Conservation (phyloP, 2,797 vertebrate species). For the Choloepus didactylus region DNA sequence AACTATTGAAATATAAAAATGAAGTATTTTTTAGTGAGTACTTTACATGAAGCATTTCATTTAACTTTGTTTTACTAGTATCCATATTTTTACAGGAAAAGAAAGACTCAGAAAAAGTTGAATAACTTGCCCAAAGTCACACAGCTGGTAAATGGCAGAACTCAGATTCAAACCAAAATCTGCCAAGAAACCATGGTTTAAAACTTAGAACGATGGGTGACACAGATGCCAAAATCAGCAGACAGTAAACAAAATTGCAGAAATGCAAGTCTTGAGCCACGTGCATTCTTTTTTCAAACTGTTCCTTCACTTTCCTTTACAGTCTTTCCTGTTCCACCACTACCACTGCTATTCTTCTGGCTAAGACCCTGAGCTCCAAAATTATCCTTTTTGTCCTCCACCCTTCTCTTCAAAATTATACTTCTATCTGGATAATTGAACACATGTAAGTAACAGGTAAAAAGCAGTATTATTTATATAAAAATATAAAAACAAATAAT, state of each 20-base stretch:
- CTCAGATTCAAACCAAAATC: background rate
- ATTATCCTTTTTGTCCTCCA: too few relatives aligned
- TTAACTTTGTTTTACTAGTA: background rate
- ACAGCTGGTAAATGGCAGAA: background rate
- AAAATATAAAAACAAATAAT: background rate
- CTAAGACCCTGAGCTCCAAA: background rate
- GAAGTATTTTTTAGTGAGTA: background rate
- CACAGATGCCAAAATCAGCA: background rate
- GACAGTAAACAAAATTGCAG: accelerated
- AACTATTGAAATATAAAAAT: background rate
- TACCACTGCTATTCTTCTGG: background rate
- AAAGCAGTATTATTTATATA: background rate
- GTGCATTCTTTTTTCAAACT: background rate
- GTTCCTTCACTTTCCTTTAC: accelerated
- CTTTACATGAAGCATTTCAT: background rate
- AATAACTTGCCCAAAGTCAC: background rate
- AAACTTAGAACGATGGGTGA: too few relatives aligned
- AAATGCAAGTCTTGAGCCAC: background rate
- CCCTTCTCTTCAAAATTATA: background rate
- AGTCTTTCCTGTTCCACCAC: background rate
- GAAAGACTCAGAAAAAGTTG: background rate
- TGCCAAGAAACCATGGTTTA: background rate
- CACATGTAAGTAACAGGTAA: background rate
- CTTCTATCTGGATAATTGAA: background rate
- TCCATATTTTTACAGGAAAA: background rate